Base-by-base conservation (phyloP, 2,888 invertebrate species). In the Dyspetes luteomarginatus region DNA sequence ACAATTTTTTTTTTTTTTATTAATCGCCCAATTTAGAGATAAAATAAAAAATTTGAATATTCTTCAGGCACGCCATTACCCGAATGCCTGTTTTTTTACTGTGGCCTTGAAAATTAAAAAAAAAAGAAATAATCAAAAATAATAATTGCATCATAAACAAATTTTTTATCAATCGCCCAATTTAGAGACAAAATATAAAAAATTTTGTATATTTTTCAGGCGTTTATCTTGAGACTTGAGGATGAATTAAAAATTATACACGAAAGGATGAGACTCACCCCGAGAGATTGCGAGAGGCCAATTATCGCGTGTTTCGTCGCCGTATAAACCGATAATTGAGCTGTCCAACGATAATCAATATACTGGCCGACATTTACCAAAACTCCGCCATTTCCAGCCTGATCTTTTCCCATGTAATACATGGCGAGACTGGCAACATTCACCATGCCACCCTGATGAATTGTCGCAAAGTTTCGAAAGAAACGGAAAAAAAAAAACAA, bases 321-420 rank as follows among this genome's bases (percentile, higher is more conserved):
- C 0, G 88, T 87, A 82, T 92, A 92, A 74, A 92, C 86, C 0
- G 92, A 92, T 58, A 90, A 67, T 52, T 86, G 86, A 0, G 87
- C 88, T 15, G 88, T 89, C 56, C 83, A 85, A 15, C 85, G 85
- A 58, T 90, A 82, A n/a, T 93, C 93, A 76, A 91, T 89, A 71
- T 92, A 91, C 24, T 93, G 93, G 19, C 93, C 89, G n/a, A 93
- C 89, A 84, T 93, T 93, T 9, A 93, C 89, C 24, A 93, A 89
- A 5, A 92, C 89, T 19, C 93, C 93, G 19, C 93, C 93, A 3
- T 85, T 82, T 2, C 92, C 92, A 0, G 90, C 91, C 22, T 89
- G 89, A 85, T 92, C 90, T 72, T 88, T 90, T 43, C 91, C 87
- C 89, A 93, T 90, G 84, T 92, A 86, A 65, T 92, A 86, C 78